Evolutionary conservation across 2,888 invertebrate genomes (phyloP), one percentile per base, ranked within the genome.

Genomic region (Hoplodrina ambigua): DNA sequence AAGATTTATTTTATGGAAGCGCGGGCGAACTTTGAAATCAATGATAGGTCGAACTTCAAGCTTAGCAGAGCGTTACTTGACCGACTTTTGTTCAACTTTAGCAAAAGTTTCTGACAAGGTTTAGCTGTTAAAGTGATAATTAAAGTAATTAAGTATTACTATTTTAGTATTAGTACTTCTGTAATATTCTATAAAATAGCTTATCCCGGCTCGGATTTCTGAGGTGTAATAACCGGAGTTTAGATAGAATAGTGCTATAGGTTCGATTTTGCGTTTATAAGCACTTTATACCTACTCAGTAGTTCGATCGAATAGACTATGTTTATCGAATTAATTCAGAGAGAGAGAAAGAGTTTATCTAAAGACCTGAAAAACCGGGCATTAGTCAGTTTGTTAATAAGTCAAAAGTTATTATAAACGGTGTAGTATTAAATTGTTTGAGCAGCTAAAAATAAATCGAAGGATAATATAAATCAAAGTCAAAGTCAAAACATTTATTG

Each of bases 1-100:
- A 75, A 75, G 75, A 81, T 81, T 83, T 78, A 83, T 78, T 78
- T 74, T 56, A 73, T 73, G 69, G 67, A 30, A 67, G 50, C 57
- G 54, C 52, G 25, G 25, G 25, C 37, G 37, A 37, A 37, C 46
- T 41, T 41, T 13, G 2, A 46, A 46, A 46, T 82, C 82, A 46
- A 46, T 46, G 46, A 46, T 80, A 73, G 75, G 69, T 75, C 55
- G 70, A 73, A 83, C 69, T 82, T 69, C 56, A 55, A 74, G 72
- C 74, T 82, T 49, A 41, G 58, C 54, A 50, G 67, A 78, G 71
- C 76, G 68, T 83, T 78, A 75, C 78, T 81, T 72, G 73, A 70
- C 81, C 73, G 71, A 66, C 65, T 74, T 81, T 73, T 73, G 72
- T 72, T 55, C 33, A 60, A 76, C 68, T 71, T 56, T 55, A 30